Percentiles rank a stretch among this genome's conserved stretches.
Conservation (phyloP, 2,113 vertebrate species). For the Atractosteus spatula region DNA sequence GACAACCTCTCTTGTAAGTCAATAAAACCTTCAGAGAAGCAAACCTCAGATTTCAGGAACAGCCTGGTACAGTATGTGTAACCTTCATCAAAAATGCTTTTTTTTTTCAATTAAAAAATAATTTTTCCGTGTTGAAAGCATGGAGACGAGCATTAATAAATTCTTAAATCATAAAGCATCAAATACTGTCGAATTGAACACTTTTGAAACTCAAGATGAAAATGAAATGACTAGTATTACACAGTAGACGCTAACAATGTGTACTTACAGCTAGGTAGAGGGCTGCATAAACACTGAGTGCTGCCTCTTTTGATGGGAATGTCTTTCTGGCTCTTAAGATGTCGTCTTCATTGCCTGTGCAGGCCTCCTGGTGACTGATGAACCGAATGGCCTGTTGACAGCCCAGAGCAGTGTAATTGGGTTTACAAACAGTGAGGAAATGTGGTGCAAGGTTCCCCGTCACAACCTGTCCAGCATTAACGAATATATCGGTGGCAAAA, state of each 20-base stretch:
- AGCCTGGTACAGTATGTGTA: too few species aligned
- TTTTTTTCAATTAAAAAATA: too few species aligned
- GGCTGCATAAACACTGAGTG: slow-evolving; percentile 89
- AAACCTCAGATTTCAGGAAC: too few species aligned
- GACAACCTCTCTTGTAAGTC: too few species aligned
- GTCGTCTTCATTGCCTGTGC: slow-evolving; percentile 90
- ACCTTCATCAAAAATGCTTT: too few species aligned
- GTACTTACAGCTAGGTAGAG: slow-evolving; percentile 93
- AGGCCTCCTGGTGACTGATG: slow-evolving; percentile 90
- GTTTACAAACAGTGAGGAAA: slow-evolving; percentile 94
- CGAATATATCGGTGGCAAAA: slow-evolving; percentile 97
- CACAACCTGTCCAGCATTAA: slow-evolving; percentile 96
- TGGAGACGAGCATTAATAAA: too few species aligned
- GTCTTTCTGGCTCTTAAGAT: slow-evolving; percentile 89
- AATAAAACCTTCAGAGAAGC: too few species aligned
- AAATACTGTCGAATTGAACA: too few species aligned
- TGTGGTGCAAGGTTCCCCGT: slow-evolving; percentile 95
- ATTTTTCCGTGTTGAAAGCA: too few species aligned
- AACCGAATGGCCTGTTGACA: slow-evolving; percentile 92
- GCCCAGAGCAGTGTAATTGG: slow-evolving; percentile 93
- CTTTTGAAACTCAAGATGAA: too few species aligned
- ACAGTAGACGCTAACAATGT: neutral
- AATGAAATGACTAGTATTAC: too few species aligned
- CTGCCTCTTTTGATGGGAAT: slow-evolving; percentile 98
- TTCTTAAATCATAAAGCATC: too few species aligned